These are phyloP conservation scores for Tachina lurida DNA, from an alignment of 2,888 invertebrate genomes.

Conservation along the genomic window DNA sequence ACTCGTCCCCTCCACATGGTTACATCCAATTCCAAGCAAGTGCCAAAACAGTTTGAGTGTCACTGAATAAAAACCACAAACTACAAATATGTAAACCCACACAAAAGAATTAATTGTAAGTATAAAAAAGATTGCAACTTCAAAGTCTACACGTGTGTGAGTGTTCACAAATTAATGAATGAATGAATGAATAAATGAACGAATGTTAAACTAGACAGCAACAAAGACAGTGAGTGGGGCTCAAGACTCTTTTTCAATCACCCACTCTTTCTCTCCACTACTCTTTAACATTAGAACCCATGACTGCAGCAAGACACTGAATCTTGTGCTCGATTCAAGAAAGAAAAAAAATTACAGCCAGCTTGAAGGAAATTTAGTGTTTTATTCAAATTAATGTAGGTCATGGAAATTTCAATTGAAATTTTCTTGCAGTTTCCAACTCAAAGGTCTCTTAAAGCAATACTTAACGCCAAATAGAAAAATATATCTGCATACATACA, in stretches of 20 bases:
- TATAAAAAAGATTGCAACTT: constrained; percentile 41
- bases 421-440: constrained; percentile 44
- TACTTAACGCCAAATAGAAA: constrained; percentile 49
- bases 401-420: constrained; percentile 60
- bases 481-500: not conserved
- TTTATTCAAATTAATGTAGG: constrained; percentile 70
- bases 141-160: constrained; percentile 8
- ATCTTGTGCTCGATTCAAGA: not conserved
- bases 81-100: constrained; percentile 59
- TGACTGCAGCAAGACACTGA: constrained; percentile 28
- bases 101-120: constrained; percentile 51
- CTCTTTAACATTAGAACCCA: constrained; percentile 29
- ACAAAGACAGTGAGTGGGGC: constrained; percentile 60
- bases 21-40: not conserved
- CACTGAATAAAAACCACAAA: constrained; percentile 42
- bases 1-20: no score
- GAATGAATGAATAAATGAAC: constrained; percentile 30
- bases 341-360: not conserved
- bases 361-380: constrained; percentile 52
- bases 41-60: constrained; percentile 29
- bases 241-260: constrained; percentile 60
- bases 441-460: constrained; percentile 54
- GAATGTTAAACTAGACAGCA: constrained; percentile 24
- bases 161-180: constrained; percentile 26
- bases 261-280: constrained; percentile 60